Base-by-base conservation (phyloP, 2,888 invertebrate species). In the Empis stercorea region DNA sequence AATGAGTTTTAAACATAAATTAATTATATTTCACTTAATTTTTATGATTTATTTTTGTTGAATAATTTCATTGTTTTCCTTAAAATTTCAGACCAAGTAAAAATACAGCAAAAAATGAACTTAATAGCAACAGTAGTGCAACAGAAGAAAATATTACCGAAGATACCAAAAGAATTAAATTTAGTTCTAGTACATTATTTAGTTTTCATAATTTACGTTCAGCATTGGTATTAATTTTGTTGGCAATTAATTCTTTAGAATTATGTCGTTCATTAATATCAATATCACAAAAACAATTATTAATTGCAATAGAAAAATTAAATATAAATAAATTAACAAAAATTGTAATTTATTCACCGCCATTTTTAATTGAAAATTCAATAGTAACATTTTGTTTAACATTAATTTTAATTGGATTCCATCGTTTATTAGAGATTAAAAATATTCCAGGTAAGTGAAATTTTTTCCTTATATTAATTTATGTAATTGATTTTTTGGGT, bases 131-230 rank as follows among this genome's bases (percentile, higher is more conserved):
- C 7, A 27, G 7, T 27, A 27, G 23, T 9, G 23, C 7, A 6
- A 27, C 23, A 27, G 23, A 27, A 7, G 23, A 27, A 27, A 27
- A 9, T 27, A 4, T 27, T 27, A 27, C 5, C 7, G 23, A 27
- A 4, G 7, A 27, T 7, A 27, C 23, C 9, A 27, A 27, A 2
- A 27, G 9, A 4, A 27, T 6, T 9, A 27, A 34, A n/a, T 36
- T n/a, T 36, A 60, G 57, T 57, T 36, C 16, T 36, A 60, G 57
- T 57, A 62, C 62, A 54, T 57, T 66, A 57, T 57, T 66, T 51
- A 60, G 59, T 55, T 66, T 65, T 56, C 67, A 68, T 58, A 68
- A 68, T 61, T 56, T 61, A 54, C 63, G 66, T 44, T 64, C 66
- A 45, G 59, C 61, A 48, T 53, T 61, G 48, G 61, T 59, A 51